Evolutionary conservation across 2,888 invertebrate species (phyloP), one percentile per base, ranked within the genome.

Genomic region (Scaptomyza parva): DNA sequence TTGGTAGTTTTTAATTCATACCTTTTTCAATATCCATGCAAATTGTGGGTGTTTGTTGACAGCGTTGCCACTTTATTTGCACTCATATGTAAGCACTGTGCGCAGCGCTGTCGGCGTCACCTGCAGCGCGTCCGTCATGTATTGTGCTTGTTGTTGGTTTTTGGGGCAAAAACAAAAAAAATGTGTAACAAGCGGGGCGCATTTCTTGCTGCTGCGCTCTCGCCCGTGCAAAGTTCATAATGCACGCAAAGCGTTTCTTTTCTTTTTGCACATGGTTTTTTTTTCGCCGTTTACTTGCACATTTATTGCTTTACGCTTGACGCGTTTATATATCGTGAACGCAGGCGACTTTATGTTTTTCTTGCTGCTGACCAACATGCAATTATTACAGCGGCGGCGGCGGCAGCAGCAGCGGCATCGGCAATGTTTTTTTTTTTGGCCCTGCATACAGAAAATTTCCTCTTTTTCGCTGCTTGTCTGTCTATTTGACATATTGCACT

Each of bases 301-400:
- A 80, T 87, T 81, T 86, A 84, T 88, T 81, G 77, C 86, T 86
- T 88, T 84, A 86, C 86, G 86, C 86, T 86, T 84, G 88, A 73
- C 86, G 87, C 81, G 78, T 86, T 84, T 30, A 18, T 30, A 9
- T 71, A 70, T 67, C 58, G 51, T 44, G 54, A 69, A 54, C 57
- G 52, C 33, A 30, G 45, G 48, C 65, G 75, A 63, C 59, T 68
- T 65, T 65, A 43, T 63, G 58, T 55, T 72, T 55, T 72, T 54
- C 17, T 54, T 64, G 74, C 53, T 51, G 67, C 72, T 76, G 73
- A 70, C 73, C 82, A 78, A 63, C 78, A 76, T 70, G 76, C 76
- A 70, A 70, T 51, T 62, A 62, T 30, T 48, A 58, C 39, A 43
- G 65, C 35, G 5, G 28, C 28, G 9, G 0, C 24, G 11, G 14